Base-by-base conservation (phyloP, 2,888 invertebrate genomes). In the Sipha maydis region DNA sequence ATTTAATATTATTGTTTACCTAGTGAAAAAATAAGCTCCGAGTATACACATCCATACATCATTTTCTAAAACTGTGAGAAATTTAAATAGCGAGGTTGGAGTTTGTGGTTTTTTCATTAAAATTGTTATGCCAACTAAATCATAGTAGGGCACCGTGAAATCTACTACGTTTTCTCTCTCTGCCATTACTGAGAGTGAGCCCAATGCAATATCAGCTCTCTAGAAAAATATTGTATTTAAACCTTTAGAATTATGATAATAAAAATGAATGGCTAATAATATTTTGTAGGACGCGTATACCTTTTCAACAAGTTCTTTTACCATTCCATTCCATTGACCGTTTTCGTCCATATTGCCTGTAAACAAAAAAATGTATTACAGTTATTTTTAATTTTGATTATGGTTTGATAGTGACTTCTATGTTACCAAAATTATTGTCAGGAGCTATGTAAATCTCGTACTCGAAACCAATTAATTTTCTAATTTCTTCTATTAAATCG, bases 141-240 rank as follows among this genome's bases (percentile, higher is more conserved):
- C 99, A 92, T 99, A 99, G 92, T 98, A 99, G 0, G 99, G 99
- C 0, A 99, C 98, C 0, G 99, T 99, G 92, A 99, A 99, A 92
- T 99, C 99, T 2, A 99, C 97, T 0, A 98, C 98, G 91, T 97
- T 97, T 92, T 98, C 98, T 69, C 99, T 93, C 91, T 99, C 99
- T 0, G 99, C 98, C 97, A 98, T 99, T 0, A 99, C 98, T 0
- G 98, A 97, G 91, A 99, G 94, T 0, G 98, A 97, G 2, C 97
- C 97, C 17, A 99, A 92, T 0, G 97, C 98, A 90, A 99, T 98
- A 91, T 99, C 99, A 0, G 98, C 99, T 91, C 95, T 94, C 93
- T 94, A 91, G 90, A 90, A 89, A 90, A 89, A 48, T 48, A 48
- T 48, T 48, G 48, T 48, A 48, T 48, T 48, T 48, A 48, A 48